phyloP scores from a whole-genome alignment of 2,797 vertebrate genomes.

The Myotis planiceps region DNA sequence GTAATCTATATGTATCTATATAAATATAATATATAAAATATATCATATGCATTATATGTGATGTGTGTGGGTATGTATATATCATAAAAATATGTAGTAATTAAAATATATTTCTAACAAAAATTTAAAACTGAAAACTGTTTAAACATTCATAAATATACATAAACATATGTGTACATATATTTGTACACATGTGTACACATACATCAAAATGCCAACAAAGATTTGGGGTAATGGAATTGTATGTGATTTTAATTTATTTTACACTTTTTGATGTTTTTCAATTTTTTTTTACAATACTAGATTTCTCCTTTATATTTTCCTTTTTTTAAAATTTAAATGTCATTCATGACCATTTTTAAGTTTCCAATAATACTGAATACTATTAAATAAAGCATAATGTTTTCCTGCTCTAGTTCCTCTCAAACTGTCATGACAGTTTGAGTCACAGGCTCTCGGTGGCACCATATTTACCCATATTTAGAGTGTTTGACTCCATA shows the following conservation, averaged over 20 bases:
- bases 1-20: not conserved
- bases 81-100: not conserved
- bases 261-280: not conserved
- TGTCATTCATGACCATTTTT: not conserved
- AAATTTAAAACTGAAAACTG: conserved; percentile 12
- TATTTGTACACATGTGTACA: not conserved
- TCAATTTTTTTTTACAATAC: not conserved
- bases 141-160: not conserved
- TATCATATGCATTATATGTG: not conserved
- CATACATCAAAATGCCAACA: not conserved
- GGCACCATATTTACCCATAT: not conserved
- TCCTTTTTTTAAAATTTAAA: not conserved
- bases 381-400: not conserved
- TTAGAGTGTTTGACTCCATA: not conserved
- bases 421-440: not conserved
- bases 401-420: not conserved
- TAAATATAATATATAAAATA: not conserved
- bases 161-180: not conserved
- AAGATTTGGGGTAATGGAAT: not conserved
- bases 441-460: not conserved
- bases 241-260: not conserved
- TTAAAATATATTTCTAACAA: not conserved
- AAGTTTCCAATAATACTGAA: not conserved
- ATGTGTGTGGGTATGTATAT: not conserved
- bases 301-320: not conserved